These are phyloP conservation scores for Myanophis thanlyinensis DNA, from an alignment of 2,113 vertebrate genomes.

Conservation along the genomic window DNA sequence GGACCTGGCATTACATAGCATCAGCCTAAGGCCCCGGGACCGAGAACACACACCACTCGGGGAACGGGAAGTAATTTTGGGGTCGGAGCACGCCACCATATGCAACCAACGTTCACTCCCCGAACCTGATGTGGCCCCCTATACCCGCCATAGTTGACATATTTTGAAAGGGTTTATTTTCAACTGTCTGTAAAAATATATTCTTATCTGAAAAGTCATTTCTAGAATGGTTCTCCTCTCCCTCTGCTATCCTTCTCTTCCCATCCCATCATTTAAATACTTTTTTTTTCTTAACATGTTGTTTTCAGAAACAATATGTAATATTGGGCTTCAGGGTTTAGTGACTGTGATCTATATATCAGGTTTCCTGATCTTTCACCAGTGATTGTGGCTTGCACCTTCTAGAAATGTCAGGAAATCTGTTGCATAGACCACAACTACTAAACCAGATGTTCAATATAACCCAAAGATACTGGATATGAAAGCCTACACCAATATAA, in stretches of 20 bases:
- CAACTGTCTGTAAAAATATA: neutral
- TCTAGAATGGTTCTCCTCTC: neutral
- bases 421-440: neutral
- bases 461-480: neutral
- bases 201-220: neutral
- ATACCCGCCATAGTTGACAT: too few relatives aligned
- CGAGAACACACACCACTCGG: too few relatives aligned
- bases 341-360: neutral
- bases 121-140: too few relatives aligned
- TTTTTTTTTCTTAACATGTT: neutral
- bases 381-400: neutral
- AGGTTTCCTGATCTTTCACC: neutral
- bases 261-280: neutral
- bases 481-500: neutral
- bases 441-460: neutral
- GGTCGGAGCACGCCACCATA: too few relatives aligned
- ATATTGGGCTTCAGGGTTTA: neutral
- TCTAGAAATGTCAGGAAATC: neutral
- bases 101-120: too few relatives aligned
- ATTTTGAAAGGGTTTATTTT: neutral
- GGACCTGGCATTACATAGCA: too few relatives aligned
- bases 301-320: neutral
- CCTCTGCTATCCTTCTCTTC: neutral
- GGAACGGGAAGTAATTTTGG: too few relatives aligned
- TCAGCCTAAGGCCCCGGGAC: too few relatives aligned